Percentiles rank a stretch among this genome's conserved stretches.
phyloP scores from a whole-genome alignment of 1,140 invertebrate species.

The Halictus rubicundus region DNA sequence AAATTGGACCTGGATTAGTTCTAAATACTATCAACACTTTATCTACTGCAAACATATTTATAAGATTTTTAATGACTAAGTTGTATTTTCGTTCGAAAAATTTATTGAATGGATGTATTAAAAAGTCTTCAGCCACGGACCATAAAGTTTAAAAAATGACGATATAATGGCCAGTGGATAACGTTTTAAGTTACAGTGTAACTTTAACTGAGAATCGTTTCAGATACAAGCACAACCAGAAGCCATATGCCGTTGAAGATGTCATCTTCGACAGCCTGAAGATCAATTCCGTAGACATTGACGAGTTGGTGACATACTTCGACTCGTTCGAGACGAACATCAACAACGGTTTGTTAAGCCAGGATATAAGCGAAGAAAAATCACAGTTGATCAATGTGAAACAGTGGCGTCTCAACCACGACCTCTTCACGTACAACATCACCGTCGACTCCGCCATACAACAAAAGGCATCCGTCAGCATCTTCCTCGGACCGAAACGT shows the following conservation, averaged over 20 bases:
- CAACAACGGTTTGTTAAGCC: constrained; percentile 82
- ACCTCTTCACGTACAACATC: constrained; percentile 84
- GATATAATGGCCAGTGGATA: too few relatives aligned
- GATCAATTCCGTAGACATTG: constrained; percentile 83
- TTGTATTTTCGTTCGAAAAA: too few relatives aligned
- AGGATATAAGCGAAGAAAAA: constrained; percentile 66
- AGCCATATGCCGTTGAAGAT: constrained; percentile 83
- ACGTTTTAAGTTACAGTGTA: neutral
- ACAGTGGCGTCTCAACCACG: constrained; percentile 81
- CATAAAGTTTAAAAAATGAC: too few relatives aligned
- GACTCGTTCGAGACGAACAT: constrained; percentile 86
- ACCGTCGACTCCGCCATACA: constrained; percentile 82
- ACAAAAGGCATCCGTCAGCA: constrained; percentile 81
- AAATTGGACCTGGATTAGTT: too few relatives aligned
- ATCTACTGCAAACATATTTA: too few relatives aligned
- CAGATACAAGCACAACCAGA: constrained; percentile 78
- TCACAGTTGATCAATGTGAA: constrained; percentile 65
- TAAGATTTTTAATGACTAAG: too few relatives aligned
- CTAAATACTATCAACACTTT: too few relatives aligned
- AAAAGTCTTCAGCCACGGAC: too few relatives aligned
- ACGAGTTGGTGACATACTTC: constrained; percentile 86
- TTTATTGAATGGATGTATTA: too few relatives aligned
- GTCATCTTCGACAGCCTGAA: constrained; percentile 83
- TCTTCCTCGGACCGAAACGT: constrained; percentile 87
- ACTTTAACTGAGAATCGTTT: neutral